Evolutionary conservation across 2,797 vertebrate species (phyloP), one percentile per base, ranked within the genome.

Genomic region (Phalanger gymnotis): DNA sequence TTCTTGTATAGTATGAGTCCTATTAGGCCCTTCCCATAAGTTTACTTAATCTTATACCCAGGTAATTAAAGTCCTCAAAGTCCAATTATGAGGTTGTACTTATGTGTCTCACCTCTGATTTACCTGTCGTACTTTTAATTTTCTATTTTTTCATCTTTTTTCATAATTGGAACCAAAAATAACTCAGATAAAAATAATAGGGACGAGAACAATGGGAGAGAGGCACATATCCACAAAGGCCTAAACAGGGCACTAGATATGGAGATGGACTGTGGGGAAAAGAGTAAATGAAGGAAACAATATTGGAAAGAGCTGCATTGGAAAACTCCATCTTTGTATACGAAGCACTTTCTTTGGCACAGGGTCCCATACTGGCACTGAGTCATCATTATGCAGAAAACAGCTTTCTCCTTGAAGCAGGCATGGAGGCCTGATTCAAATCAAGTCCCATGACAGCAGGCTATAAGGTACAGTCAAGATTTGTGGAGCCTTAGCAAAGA

Each of bases 121-220:
- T 87, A 90, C 92, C 92, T 96, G 92, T 97, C 95, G 91, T 10
- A 47, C 89, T 92, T 96, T 87, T 96, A 53, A 95, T 96, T 97
- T 96, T 93, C 55, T 51, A 16, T 95, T 51, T 90, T 96, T 94
- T 90, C 97, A 96, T 94, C 98, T 96, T 97, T 97, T 96, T 96
- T 95, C 90, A n/a, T 97, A 97, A 98, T 93, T 98, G 92, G 51
- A 96, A 94, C 96, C 61, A 94, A 97, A 97, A 97, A 96, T 95
- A 96, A 98, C 96, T 81, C 57, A 97, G 92, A 94, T 96, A 73
- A 53, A 93, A 95, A 92, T 94, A 95, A 91, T 94, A 92, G 93
- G 93, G 90, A 47, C 91, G 89, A 73, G 5, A 19, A 73, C 22
- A 16, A 73, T n/a, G 61, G 61, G 34, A 73, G 16, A n/a, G 34